These are phyloP conservation scores for Taeniopygia guttata DNA, from an alignment of 2,797 vertebrate species.

Conservation along the genomic window DNA sequence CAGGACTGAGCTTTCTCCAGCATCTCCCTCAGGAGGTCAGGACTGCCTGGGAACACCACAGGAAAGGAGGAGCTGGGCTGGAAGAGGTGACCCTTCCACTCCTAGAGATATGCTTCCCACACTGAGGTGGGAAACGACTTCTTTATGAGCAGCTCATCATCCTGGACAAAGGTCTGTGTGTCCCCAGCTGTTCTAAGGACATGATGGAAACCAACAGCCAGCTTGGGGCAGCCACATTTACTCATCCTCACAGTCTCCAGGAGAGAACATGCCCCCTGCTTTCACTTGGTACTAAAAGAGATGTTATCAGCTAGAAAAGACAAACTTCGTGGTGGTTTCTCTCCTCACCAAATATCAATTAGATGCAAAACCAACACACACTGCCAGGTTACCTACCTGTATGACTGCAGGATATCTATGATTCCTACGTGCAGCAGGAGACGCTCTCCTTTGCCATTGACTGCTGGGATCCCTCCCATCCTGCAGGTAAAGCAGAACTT, in stretches of 20 bases:
- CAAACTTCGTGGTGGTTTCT: not conserved
- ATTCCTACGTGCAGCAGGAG: constrained; percentile 94
- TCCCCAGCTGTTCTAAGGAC: not conserved
- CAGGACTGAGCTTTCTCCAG: not conserved
- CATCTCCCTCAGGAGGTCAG: not conserved
- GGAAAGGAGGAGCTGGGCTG: not conserved
- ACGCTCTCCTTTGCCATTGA: constrained; percentile 92
- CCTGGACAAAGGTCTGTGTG: not conserved
- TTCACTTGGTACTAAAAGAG: not conserved
- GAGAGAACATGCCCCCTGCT: not conserved
- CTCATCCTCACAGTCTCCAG: not conserved
- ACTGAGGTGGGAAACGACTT: not conserved
- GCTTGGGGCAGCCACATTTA: not conserved
- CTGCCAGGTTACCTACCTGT: constrained; percentile 79
- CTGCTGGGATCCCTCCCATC: constrained; percentile 97
- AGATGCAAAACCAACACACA: not conserved
- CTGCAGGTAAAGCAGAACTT: constrained; percentile 67
- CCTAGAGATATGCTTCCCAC: not conserved
- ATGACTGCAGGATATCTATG: constrained; percentile 96
- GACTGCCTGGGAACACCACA: not conserved
- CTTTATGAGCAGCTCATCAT: not conserved
- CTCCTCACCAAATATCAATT: not conserved
- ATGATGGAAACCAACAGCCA: not conserved
- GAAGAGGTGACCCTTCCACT: not conserved
- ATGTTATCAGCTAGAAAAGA: not conserved